Evolutionary conservation across 2,113 vertebrate species (phyloP), one percentile per base, ranked within the genome.

Genomic region (Pithys albifrons): DNA sequence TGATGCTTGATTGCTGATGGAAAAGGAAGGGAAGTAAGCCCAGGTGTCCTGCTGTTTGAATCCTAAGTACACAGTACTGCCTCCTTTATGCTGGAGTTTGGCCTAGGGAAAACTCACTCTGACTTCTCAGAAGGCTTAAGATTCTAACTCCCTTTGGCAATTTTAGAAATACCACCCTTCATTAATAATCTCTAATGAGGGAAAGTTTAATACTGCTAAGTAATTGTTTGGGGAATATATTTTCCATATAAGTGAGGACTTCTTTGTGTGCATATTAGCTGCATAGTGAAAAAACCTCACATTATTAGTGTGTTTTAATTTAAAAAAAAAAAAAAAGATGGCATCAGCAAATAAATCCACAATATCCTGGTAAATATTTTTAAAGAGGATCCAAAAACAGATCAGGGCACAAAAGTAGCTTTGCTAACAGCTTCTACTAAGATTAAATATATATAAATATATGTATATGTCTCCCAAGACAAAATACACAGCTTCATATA

Each of bases 401-500:
- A 74, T 43, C 48, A 89, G 51, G 67, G 76, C 61, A 97, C 69
- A 92, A 77, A 81, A 43, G 45, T 74, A 91, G 61, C 55, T 91
- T 91, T 92, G 66, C 73, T 89, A 89, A 59, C 65, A 78, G 69
- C 76, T 96, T 83, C 86, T 77, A 45, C 55, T 64, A 85, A 95
- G 75, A 93, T 95, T 74, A 93, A 65, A 91, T 88, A 86, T 49
- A 52, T 45, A 88, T 33, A 95, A 90, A 88, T 79, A 76, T 58
- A 76, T 62, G 52, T 64, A 57, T 95, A 73, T 94, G 71, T 95
- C 86, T 97, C 80, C 76, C 80, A 95, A 95, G 94, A 96, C 91
- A 97, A 96, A 97, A 92, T 95, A 95, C 89, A 93, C 93, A 89
- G 70, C 84, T 96, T 96, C 91, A 75, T 75, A 85, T 93, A 95